Evolutionary conservation across 2,888 invertebrate genomes (phyloP), one percentile per base, ranked within the genome.

Genomic region (Drosophila cognata): DNA sequence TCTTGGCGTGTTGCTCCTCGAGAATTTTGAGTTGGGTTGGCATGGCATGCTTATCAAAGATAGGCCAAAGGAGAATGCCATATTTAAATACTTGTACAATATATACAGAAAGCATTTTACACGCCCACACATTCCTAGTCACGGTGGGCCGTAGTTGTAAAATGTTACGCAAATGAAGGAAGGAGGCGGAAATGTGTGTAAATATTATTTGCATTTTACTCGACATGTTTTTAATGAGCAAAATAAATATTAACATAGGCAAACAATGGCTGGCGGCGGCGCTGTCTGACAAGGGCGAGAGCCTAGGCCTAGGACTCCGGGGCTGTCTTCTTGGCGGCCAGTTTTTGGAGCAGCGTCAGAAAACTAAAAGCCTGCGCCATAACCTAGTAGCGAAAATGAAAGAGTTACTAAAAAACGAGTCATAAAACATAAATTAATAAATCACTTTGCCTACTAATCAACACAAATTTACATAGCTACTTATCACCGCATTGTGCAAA

Each of bases 321-420:
- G 29, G 46, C 58, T 55, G 71, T 11, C 74, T 91, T 91, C 63
- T 92, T 92, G 33, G 78, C 91, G n/a, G 90, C 89, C 64, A 93
- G 64, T 69, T 91, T 91, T 57, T 92, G 92, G 21, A 93, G 79
- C 18, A 93, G 64, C 1, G 92, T 92, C 35, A 92, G 63, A 75
- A 92, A 92, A 6, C 92, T 92, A 52, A 93, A 92, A 1, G 92
- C 91, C 75, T 93, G 91, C 0, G 88, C 79, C 10, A 92, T 74
- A 2, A 92, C 92, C 93, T 93, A 10, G 2, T 10, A 31, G 29
- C 5, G 10, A 41, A 8, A 56, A 53, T 16, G 1, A 4, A 55
- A 56, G 29, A 56, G 41, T 21, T n/a, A 41, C 4, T 21, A 10
- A 28, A 56, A 16, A 18, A 10, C 6, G 28, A 36, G n/a, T n/a